Evolutionary conservation across 1,140 invertebrate species (phyloP).

Genomic region (Saxidomus purpurata): DNA sequence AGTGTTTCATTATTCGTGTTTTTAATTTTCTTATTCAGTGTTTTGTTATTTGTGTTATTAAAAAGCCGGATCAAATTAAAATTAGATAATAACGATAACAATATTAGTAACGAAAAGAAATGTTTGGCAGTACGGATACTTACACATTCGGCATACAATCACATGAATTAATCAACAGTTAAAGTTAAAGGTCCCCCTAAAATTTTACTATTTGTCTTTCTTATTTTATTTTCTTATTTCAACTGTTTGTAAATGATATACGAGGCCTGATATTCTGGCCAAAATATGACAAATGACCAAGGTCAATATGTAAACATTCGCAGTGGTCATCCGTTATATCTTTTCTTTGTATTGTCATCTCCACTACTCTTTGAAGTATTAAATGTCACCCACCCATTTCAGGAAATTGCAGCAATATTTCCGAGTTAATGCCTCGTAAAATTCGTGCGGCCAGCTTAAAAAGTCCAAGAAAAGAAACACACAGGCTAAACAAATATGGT

Average conservation of each 20-base stretch:
- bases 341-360: not conserved
- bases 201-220: no score
- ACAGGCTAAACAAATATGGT: not conserved
- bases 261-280: not conserved
- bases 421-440: not conserved
- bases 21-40: no score
- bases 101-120: no score
- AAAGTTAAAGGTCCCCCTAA: no score
- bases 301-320: not conserved
- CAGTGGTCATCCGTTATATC: not conserved
- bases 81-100: no score
- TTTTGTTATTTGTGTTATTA: no score
- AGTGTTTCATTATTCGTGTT: no score
- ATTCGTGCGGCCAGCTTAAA: not conserved
- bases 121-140: no score
- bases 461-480: not conserved
- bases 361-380: not conserved
- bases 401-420: not conserved
- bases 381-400: not conserved
- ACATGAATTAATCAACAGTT: no score
- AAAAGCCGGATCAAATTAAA: no score
- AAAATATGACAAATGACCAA: not conserved
- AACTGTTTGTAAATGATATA: constrained; percentile 27
- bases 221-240: no score
- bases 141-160: no score